phyloP scores from a whole-genome alignment of 2,797 vertebrate species.

The Artibeus jamaicensis region DNA sequence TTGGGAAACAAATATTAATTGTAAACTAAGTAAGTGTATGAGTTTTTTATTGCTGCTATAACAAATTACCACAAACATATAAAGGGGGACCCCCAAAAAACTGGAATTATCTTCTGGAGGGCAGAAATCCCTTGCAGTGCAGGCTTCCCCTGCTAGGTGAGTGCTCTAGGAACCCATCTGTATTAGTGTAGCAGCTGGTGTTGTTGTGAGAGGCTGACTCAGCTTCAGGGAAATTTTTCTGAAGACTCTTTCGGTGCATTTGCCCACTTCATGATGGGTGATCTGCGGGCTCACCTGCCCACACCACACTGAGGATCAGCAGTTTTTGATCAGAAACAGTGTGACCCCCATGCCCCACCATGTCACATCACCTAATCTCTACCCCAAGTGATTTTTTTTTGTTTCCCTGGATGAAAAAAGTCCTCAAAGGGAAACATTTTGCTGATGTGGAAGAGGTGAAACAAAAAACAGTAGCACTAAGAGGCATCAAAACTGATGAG shows the following conservation, averaged over 20 bases:
- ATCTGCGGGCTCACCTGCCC: background rate
- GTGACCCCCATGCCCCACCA: background rate
- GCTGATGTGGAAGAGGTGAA: too few relatives aligned
- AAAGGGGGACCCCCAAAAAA: background rate
- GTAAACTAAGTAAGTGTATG: background rate
- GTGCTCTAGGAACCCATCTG: background rate
- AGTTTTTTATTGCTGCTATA: background rate
- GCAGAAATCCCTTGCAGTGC: too few relatives aligned
- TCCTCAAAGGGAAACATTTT: too few relatives aligned
- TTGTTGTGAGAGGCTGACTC: background rate
- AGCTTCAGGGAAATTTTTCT: background rate
- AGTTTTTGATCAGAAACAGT: background rate
- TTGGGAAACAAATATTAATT: background rate
- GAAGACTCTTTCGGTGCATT: background rate
- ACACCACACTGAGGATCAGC: background rate
- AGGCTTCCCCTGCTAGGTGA: background rate
- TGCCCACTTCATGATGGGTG: background rate
- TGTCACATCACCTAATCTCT: background rate
- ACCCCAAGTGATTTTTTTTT: background rate
- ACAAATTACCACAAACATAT: background rate
- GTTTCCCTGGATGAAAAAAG: too few relatives aligned
- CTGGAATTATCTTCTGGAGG: background rate
- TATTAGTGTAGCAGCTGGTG: background rate
- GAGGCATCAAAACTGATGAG: background rate
- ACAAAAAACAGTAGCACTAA: background rate